Percentiles rank a stretch among this genome's conserved stretches.
phyloP scores from a whole-genome alignment of 2,888 invertebrate species.

The Hypsopygia costalis region DNA sequence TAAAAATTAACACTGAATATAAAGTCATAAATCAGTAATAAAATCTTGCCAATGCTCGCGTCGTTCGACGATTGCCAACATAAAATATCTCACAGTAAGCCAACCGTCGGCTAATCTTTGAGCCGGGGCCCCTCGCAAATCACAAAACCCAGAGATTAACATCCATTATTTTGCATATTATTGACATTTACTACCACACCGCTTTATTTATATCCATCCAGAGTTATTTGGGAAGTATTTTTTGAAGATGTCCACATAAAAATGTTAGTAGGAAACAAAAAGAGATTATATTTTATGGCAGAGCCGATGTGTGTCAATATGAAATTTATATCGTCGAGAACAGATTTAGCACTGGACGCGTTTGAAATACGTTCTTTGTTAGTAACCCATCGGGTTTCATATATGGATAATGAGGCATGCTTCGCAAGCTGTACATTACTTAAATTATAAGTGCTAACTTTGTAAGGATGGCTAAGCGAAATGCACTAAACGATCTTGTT shows the following conservation, averaged over 20 bases:
- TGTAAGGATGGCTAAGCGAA: slow-evolving; percentile 16
- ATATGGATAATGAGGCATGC: slow-evolving; percentile 45
- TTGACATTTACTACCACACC: slow-evolving; percentile 77
- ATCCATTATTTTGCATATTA: slow-evolving; percentile 79
- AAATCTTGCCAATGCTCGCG: slow-evolving; percentile 5
- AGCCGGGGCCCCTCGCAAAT: slow-evolving; percentile 66
- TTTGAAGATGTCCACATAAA: slow-evolving; percentile 69
- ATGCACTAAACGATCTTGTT: slow-evolving; percentile 24
- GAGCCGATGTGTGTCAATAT: slow-evolving; percentile 73
- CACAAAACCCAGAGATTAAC: slow-evolving; percentile 70
- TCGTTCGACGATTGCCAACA: not conserved
- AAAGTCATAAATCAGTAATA: slow-evolving; percentile 11
- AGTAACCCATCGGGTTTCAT: slow-evolving; percentile 37
- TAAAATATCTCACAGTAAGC: slow-evolving; percentile 17
- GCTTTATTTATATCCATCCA: slow-evolving; percentile 70
- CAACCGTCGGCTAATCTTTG: slow-evolving; percentile 68
- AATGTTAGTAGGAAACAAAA: slow-evolving; percentile 74
- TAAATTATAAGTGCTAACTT: slow-evolving; percentile 28
- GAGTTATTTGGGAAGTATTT: slow-evolving; percentile 78
- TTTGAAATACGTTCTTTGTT: slow-evolving; percentile 65
- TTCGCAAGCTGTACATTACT: slow-evolving; percentile 28
- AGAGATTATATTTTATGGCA: slow-evolving; percentile 67
- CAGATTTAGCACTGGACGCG: slow-evolving; percentile 58
- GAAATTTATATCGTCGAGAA: slow-evolving; percentile 68
- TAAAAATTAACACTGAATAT: slow-evolving; percentile 6